These are phyloP conservation scores for Siphlonurus alternatus DNA, from an alignment of 2,888 invertebrate species.

Conservation along the genomic window DNA sequence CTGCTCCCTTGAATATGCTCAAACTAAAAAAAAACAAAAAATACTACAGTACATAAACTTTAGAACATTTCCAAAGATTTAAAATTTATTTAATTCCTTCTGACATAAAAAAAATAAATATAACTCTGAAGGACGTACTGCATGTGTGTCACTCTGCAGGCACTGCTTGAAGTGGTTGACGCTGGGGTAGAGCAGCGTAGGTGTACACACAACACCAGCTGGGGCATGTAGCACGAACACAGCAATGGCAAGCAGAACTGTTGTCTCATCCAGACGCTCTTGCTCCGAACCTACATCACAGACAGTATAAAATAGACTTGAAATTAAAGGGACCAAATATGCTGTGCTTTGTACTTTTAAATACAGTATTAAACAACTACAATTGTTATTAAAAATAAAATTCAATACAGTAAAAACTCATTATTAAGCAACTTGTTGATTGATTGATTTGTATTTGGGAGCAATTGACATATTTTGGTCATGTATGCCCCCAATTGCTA, in stretches of 20 bases:
- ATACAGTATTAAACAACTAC: too few relatives aligned
- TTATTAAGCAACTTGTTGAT: too few relatives aligned
- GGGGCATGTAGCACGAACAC: conserved; percentile 76
- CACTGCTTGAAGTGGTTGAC: conserved; percentile 84
- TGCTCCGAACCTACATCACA: conserved; percentile 46
- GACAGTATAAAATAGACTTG: conserved; percentile 6
- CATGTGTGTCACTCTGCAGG: conserved; percentile 43
- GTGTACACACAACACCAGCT: conserved; percentile 53
- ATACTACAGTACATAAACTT: too few relatives aligned
- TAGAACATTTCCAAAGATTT: conserved; percentile 15
- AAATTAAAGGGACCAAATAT: background rate
- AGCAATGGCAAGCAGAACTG: conserved; percentile 74
- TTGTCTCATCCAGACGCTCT: conserved; percentile 65
- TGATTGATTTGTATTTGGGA: too few relatives aligned
- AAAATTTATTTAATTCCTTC: background rate
- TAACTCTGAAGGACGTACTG: conserved; percentile 36
- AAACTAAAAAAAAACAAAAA: too few relatives aligned
- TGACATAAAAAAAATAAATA: conserved; percentile 6
- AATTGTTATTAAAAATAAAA: too few relatives aligned
- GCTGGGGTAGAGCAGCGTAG: conserved; percentile 76
- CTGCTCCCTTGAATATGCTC: too few relatives aligned
- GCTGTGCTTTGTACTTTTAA: too few relatives aligned
- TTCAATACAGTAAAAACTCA: too few relatives aligned
- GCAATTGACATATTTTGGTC: too few relatives aligned
- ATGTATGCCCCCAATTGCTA: too few relatives aligned